Evolutionary conservation across 2,113 vertebrate species (phyloP).

Genomic region (Platysternon megacephalum): DNA sequence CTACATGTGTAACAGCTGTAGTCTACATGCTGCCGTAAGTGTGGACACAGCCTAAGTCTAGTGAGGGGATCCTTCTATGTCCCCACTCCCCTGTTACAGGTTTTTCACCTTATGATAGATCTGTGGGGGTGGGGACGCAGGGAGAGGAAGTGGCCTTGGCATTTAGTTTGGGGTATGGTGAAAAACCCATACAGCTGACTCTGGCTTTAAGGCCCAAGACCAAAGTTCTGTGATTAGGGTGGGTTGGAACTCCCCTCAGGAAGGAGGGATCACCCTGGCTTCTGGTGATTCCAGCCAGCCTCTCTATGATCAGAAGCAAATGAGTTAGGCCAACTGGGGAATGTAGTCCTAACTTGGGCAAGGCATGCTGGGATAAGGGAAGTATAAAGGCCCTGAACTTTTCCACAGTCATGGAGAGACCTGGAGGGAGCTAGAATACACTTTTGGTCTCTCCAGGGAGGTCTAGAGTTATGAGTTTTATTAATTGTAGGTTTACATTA

Average conservation of each 20-base stretch:
- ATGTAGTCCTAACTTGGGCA: rapidly evolving
- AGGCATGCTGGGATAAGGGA: rapidly evolving
- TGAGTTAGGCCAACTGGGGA: rapidly evolving
- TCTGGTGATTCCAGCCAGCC: neutral
- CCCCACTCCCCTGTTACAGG: neutral
- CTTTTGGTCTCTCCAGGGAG: neutral
- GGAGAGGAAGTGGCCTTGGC: neutral
- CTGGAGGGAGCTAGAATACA: neutral
- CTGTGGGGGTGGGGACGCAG: neutral
- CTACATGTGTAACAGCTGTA: neutral
- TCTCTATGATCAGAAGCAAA: neutral
- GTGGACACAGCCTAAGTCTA: neutral
- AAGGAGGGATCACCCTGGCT: neutral
- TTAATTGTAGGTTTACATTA: neutral
- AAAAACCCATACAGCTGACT: neutral
- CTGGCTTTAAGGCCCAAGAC: neutral
- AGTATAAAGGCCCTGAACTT: neutral
- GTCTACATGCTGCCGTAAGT: neutral
- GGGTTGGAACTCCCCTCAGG: rapidly evolving
- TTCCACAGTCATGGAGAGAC: neutral
- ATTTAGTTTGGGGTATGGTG: neutral
- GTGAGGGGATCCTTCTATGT: neutral
- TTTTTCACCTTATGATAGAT: neutral
- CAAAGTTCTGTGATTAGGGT: neutral
- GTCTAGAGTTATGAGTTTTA: neutral